A percentile compares a stretch with the other conserved stretches of the same genome.
These are phyloP conservation scores for Zophobas atratus DNA, from an alignment of 1,140 invertebrate species.

Conservation along the genomic window DNA sequence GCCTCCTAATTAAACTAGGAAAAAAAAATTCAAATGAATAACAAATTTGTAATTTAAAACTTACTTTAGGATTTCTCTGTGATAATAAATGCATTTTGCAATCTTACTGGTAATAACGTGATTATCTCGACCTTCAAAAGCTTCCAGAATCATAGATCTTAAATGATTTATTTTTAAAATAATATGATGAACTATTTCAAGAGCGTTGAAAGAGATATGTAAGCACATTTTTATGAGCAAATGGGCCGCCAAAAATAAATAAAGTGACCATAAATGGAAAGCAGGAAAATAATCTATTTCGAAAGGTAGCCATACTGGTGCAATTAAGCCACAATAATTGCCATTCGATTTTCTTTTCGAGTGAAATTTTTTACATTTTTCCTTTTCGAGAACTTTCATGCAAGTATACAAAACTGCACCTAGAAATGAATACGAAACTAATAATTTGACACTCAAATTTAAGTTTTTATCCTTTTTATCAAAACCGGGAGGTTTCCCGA, in stretches of 20 bases:
- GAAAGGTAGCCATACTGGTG: neutral
- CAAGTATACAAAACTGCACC: neutral
- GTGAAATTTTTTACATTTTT: neutral
- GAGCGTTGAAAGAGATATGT: neutral
- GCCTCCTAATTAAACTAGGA: neutral
- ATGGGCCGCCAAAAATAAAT: neutral
- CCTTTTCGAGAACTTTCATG: neutral
- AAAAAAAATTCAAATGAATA: neutral
- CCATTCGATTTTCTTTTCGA: neutral
- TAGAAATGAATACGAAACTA: neutral
- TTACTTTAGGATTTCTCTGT: neutral
- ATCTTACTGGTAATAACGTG: neutral
- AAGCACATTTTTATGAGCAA: too few species aligned
- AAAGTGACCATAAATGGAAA: neutral
- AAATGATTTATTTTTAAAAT: neutral
- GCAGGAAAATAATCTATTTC: constrained; percentile 9
- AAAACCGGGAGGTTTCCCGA: neutral
- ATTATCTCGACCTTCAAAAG: neutral
- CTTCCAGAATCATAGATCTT: neutral
- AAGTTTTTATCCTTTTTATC: neutral
- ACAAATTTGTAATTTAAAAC: neutral
- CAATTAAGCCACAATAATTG: constrained; percentile 3
- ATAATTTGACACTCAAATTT: neutral
- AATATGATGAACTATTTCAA: neutral
- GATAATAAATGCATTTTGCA: neutral